phyloP scores from a whole-genome alignment of 2,888 invertebrate genomes.

The Euzophera pinguis region DNA sequence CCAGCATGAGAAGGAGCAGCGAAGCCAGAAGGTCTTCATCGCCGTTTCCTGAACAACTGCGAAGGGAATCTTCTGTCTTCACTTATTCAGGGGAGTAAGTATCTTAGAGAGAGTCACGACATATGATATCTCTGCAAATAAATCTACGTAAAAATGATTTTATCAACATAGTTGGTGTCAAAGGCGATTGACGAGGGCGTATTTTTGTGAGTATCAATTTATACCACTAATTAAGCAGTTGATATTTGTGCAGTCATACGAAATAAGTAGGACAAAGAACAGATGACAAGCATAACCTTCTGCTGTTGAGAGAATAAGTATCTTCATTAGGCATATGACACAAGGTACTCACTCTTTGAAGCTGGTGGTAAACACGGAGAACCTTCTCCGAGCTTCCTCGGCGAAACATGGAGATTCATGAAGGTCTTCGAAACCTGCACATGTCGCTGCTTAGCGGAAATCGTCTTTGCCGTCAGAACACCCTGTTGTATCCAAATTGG shows the following conservation, averaged over 20 bases:
- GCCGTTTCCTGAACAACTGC: background rate
- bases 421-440: slow-evolving; percentile 83
- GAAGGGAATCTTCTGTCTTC: slow-evolving; percentile 4
- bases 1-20: background rate
- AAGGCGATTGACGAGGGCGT: no score
- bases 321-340: no score
- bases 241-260: no score
- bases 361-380: slow-evolving; percentile 87
- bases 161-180: no score
- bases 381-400: slow-evolving; percentile 59
- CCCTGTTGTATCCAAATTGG: no score
- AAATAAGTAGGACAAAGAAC: no score
- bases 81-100: slow-evolving; percentile 3
- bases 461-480: slow-evolving; percentile 91
- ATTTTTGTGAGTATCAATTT: no score
- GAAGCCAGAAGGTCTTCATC: background rate
- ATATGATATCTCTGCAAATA: background rate
- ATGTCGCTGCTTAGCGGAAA: slow-evolving; percentile 88
- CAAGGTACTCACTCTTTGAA: slow-evolving; percentile 85
- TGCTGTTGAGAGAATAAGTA: no score
- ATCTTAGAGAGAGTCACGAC: background rate
- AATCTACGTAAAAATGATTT: no score
- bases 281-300: no score
- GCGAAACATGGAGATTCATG: slow-evolving; percentile 75
- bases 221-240: no score